phyloP scores from a whole-genome alignment of 30 jellyfish, hydroid and myxozoan genomes.

The Morbakka virulenta region DNA sequence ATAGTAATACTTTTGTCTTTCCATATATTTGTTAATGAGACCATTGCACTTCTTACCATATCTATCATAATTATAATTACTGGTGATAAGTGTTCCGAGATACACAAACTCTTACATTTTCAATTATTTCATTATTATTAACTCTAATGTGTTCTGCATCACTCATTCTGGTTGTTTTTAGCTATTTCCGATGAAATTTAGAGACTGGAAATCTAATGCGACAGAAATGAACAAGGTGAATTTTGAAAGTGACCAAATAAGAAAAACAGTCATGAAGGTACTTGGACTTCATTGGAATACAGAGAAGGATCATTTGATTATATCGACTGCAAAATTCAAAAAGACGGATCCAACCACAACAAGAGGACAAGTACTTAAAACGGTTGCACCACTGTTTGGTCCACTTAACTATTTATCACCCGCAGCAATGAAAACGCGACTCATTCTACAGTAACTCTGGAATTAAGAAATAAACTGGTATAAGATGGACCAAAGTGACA shows the following conservation, averaged over 20 bases:
- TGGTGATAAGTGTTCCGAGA: too few relatives aligned
- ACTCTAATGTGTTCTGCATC: too few relatives aligned
- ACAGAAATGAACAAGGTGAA: not conserved
- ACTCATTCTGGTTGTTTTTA: too few relatives aligned
- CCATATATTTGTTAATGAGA: too few relatives aligned
- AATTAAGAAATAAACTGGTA: not conserved
- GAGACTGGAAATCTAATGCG: too few relatives aligned
- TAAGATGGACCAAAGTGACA: not conserved
- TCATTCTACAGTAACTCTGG: not conserved
- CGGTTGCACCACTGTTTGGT: conserved; percentile 4
- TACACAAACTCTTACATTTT: too few relatives aligned
- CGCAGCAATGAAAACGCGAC: not conserved
- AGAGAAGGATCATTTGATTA: not conserved
- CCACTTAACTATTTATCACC: not conserved
- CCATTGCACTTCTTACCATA: too few relatives aligned
- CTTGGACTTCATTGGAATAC: too few relatives aligned
- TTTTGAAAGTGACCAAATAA: not conserved
- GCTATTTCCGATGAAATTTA: too few relatives aligned
- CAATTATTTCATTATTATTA: too few relatives aligned
- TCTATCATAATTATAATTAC: too few relatives aligned
- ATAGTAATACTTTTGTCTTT: too few relatives aligned
- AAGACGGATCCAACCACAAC: not conserved
- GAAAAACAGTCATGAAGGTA: not conserved
- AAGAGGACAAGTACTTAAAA: not conserved
- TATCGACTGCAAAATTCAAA: not conserved